These are phyloP conservation scores for Drosophila littoralis DNA, from an alignment of 1,140 invertebrate species.

Conservation along the genomic window DNA sequence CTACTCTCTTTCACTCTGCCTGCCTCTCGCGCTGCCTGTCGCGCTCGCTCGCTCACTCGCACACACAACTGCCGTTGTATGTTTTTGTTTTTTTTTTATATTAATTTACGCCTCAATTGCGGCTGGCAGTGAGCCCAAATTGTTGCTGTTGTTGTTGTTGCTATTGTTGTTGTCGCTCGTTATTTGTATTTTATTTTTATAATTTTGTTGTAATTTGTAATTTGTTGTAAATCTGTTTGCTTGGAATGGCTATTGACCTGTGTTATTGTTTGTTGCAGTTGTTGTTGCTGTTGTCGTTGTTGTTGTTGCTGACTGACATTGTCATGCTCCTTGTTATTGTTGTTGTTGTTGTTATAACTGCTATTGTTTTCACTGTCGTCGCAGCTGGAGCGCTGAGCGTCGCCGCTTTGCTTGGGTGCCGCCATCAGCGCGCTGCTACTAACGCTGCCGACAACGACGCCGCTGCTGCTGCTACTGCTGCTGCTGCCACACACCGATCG, in stretches of 20 bases:
- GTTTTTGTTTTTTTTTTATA: background rate
- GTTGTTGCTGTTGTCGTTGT: slow-evolving; percentile 34
- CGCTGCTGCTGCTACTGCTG: background rate
- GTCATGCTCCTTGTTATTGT: slow-evolving; percentile 12
- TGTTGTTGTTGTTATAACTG: slow-evolving; percentile 34
- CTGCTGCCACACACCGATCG: slow-evolving; percentile 6
- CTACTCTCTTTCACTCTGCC: slow-evolving; percentile 9
- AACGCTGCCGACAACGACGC: slow-evolving; percentile 12
- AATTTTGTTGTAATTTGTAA: slow-evolving; percentile 33
- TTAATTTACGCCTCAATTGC: slow-evolving; percentile 23
- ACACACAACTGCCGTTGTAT: slow-evolving; percentile 23
- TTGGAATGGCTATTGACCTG: slow-evolving; percentile 23
- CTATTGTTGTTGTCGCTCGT: slow-evolving; percentile 2
- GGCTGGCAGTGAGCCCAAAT: slow-evolving; percentile 37
- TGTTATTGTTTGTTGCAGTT: slow-evolving; percentile 22
- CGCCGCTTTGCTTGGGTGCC: slow-evolving; percentile 58
- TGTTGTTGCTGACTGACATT: slow-evolving; percentile 40
- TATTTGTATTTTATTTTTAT: background rate
- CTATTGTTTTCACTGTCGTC: slow-evolving; percentile 52
- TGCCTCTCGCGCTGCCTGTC: background rate
- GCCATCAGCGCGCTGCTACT: slow-evolving; percentile 56
- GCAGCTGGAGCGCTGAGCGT: slow-evolving; percentile 45
- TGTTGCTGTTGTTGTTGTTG: slow-evolving; percentile 10
- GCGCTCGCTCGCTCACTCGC: background rate
- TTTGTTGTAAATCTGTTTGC: slow-evolving; percentile 16